Base-by-base conservation (phyloP, 2,113 vertebrate genomes). In the Brachionichthys hirsutus region DNA sequence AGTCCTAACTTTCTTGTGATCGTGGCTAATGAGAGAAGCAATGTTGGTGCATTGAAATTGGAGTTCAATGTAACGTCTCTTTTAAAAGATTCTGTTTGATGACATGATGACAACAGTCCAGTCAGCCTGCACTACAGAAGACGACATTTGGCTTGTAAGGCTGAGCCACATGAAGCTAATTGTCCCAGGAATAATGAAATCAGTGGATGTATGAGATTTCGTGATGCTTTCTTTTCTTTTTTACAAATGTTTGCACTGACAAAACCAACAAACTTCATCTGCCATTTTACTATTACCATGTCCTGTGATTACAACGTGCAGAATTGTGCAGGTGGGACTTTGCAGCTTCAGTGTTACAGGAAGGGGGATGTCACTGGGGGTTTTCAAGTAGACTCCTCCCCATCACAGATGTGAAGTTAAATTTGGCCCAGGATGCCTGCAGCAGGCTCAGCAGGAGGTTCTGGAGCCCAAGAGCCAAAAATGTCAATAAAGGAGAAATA, bases 341-440 rank as follows among this genome's bases (percentile, higher is more conserved):
- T 57, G 40, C 46, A 40, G 54, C 41, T 63, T 67, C 15, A 30
- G 30, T 9, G 14, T 54, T 36, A 24, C 30, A 36, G 42, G 41
- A 61, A 30, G 30, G 12, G 24, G 20, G 18, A 49, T 24, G 12
- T 54, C 40, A 47, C 19, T 47, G 30, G 18, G 16, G 19, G 36
- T 51, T 70, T 60, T 54, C 1, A 40, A 0, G 14, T 0, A 24
- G 41, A 13, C 51, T 64, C 70, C 72, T 73, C 68, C 68, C 66
- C 57, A 17, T 55, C 60, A 61, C 67, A 73, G 73, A 72, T 79
- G 72, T 73, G 12, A 18, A 35, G 68, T 62, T 70, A 68, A 71
- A 77, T 77, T 75, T 74, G 61, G 48, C 40, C 35, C 44, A 48
- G 30, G 41, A 75, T 67, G 76, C 48, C 76, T 82, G 80, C 62